phyloP scores from a whole-genome alignment of 2,797 vertebrate species.

The Mormyrops boulengeri region DNA sequence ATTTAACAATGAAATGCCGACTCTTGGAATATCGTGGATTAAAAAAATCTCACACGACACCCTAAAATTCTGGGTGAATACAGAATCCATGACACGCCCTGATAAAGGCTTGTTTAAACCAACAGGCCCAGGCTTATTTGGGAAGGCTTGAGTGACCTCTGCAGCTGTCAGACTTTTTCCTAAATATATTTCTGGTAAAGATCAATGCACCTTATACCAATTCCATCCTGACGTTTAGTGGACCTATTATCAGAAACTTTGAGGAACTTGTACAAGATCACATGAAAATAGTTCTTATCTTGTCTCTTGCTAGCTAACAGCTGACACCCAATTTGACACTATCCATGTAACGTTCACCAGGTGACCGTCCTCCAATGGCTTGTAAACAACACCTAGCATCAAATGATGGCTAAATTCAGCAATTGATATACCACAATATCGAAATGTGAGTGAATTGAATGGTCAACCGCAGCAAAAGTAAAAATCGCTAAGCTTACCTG shows the following conservation, averaged over 20 bases:
- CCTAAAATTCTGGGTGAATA: neutral
- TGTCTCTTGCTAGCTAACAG: neutral
- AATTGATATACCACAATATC: neutral
- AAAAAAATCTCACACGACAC: neutral
- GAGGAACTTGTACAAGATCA: neutral
- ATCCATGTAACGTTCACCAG: neutral
- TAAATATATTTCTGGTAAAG: neutral
- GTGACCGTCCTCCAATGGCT: neutral
- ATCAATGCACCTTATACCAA: neutral
- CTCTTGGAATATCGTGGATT: neutral
- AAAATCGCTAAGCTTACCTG: conserved; percentile 49
- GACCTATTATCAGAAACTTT: neutral
- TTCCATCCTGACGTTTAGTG: neutral
- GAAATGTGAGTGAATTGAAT: conserved; percentile 13
- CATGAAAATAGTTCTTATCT: neutral
- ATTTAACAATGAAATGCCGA: neutral
- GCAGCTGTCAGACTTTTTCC: neutral
- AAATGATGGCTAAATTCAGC: neutral
- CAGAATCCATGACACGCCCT: neutral
- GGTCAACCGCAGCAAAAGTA: neutral
- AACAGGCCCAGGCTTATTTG: neutral
- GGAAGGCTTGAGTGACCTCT: neutral
- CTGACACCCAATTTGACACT: neutral
- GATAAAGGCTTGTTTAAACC: neutral
- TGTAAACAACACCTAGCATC: neutral